Evolutionary conservation across 2,888 invertebrate genomes (phyloP).

Genomic region (Phasia obesa): DNA sequence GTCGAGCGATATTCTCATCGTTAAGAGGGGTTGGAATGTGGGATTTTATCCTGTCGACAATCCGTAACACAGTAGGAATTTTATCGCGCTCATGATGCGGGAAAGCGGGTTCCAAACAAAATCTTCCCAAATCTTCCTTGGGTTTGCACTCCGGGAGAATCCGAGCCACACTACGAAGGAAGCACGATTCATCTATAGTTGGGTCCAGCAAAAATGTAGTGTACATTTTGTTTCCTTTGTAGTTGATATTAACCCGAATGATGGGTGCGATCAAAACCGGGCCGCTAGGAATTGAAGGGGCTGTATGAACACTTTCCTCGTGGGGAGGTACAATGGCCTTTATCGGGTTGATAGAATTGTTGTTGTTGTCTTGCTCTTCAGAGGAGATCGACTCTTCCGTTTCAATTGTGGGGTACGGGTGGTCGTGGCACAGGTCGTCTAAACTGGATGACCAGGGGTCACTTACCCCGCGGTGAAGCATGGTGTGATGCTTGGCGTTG

Average conservation of each 20-base stretch:
- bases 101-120: neutral
- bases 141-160: neutral
- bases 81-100: neutral
- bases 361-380: no score
- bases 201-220: neutral
- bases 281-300: no score
- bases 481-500: neutral
- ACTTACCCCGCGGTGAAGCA: neutral
- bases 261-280: no score
- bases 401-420: neutral
- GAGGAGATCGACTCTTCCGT: neutral
- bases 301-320: no score
- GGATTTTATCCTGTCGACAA: neutral
- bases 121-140: neutral
- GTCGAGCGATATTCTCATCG: no score
- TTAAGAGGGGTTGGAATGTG: no score
- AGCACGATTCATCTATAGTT: neutral
- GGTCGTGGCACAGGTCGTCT: neutral
- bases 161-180: neutral
- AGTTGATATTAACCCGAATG: neutral
- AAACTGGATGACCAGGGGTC: neutral
- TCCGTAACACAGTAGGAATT: neutral
- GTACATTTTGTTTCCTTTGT: neutral
- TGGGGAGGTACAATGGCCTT: no score
- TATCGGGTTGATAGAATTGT: no score